Evolutionary conservation across 2,113 vertebrate genomes (phyloP), one percentile per base, ranked within the genome.

Genomic region (Hemicordylus capensis): DNA sequence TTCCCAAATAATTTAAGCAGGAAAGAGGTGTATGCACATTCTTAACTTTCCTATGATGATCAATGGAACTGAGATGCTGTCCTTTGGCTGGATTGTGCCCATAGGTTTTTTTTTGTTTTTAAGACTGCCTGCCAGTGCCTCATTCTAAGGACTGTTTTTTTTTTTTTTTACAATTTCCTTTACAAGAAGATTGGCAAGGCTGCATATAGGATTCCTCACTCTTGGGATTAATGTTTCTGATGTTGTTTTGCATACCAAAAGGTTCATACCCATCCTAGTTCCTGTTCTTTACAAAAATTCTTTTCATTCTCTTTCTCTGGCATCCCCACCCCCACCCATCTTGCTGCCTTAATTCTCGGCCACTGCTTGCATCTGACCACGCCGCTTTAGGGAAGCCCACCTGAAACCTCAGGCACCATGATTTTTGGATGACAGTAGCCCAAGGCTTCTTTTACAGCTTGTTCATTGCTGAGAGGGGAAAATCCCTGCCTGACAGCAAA

Each of bases 391-490:
- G 66, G 66, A 63, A 81, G 24, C 51, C 34, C 66, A 70, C 51
- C 80, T 70, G 34, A 70, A 81, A 70, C 34, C 14, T 56, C 51
- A 70, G 48, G 34, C 39, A 51, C 24, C 46, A 69, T 58, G n/a
- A 58, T 58, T 81, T 81, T 81, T 37, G n/a, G 66, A 70, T 72
- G 51, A 42, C 80, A 81, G 66, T 63, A 75, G 28, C 56, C 86
- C 46, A 80, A 81, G 89, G 28, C 31, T 87, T 26, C 20, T 87
- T 70, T 64, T 77, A 31, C 75, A 51, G 42, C 9, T 73, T 15
- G 46, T 84, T 39, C n/a, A 6, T 12, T 72, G 77, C 72, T 87
- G 80, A 80, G 31, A 61, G 26, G 79, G 85, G 88, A 76, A 28
- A 8, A 81, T 76, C 42, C 74, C 80, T 79, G 10, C 42, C 79